A percentile compares a stretch with the other conserved stretches of the same genome.
Evolutionary conservation across 1,140 invertebrate genomes (phyloP).

Genomic region (Hetaerina americana): DNA sequence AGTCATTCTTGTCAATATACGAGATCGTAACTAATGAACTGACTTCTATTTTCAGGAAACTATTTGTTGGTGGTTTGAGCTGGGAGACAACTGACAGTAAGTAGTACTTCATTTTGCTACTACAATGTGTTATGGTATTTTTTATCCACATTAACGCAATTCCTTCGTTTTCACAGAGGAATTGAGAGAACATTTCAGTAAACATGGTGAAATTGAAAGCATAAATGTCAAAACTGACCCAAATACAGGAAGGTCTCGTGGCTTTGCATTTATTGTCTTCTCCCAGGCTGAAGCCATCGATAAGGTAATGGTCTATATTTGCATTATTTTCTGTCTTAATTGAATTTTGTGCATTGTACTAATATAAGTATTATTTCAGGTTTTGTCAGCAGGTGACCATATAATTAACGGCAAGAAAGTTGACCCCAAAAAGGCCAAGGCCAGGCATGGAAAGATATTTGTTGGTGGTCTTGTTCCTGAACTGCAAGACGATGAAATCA

Average conservation of each 20-base stretch:
- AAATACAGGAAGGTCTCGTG: constrained; percentile 74
- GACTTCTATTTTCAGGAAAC: constrained; percentile 71
- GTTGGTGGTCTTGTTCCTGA: constrained; percentile 84
- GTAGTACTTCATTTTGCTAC: constrained; percentile 32
- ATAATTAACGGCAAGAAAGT: constrained; percentile 88
- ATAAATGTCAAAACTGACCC: constrained; percentile 90
- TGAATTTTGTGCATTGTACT: constrained; percentile 9
- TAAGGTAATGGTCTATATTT: constrained; percentile 44
- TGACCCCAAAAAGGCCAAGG: constrained; percentile 90
- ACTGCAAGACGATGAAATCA: constrained; percentile 84
- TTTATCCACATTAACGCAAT: not conserved
- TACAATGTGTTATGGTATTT: constrained; percentile 3
- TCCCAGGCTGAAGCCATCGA: constrained; percentile 75
- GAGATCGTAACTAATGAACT: not conserved
- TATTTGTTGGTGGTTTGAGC: constrained; percentile 93
- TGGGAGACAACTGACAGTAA: constrained; percentile 97
- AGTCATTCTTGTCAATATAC: not conserved
- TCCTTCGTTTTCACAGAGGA: constrained; percentile 59
- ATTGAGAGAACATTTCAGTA: constrained; percentile 76
- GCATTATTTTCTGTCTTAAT: constrained; percentile 1
- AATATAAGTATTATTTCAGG: constrained; percentile 29
- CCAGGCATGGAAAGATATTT: constrained; percentile 86
- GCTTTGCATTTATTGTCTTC: constrained; percentile 93
- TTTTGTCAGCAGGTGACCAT: constrained; percentile 69
- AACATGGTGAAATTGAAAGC: constrained; percentile 83